Conservation (phyloP, 1,140 invertebrate species). For the Andricus grossulariae region DNA sequence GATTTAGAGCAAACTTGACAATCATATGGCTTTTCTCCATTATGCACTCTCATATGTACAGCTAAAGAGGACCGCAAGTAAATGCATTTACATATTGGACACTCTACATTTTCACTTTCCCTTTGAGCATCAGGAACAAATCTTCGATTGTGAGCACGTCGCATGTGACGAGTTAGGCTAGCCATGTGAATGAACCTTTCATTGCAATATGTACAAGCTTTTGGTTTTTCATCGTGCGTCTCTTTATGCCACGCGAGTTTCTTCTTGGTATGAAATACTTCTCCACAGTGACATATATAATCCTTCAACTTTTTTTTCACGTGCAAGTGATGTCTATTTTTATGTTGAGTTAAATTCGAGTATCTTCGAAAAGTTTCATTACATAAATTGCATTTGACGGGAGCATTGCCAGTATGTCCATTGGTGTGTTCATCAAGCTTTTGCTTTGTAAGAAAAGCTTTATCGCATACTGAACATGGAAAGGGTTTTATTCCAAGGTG, state of each 20-base stretch:
- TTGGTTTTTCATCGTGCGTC: slow-evolving; percentile 88
- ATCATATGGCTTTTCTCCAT: slow-evolving; percentile 83
- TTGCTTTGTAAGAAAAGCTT: slow-evolving; percentile 87
- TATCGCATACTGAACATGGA: slow-evolving; percentile 86
- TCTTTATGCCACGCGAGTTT: slow-evolving; percentile 91
- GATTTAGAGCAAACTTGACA: slow-evolving; percentile 90
- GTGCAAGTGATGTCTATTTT: slow-evolving; percentile 82
- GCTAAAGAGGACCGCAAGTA: slow-evolving; percentile 87
- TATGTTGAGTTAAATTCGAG: slow-evolving; percentile 91
- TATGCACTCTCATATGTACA: slow-evolving; percentile 88
- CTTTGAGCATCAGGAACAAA: slow-evolving; percentile 81
- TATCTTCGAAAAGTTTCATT: slow-evolving; percentile 89
- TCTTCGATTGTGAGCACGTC: slow-evolving; percentile 85
- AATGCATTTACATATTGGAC: slow-evolving; percentile 87
- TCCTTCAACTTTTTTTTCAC: slow-evolving; percentile 83
- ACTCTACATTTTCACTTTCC: slow-evolving; percentile 84
- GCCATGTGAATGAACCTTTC: slow-evolving; percentile 89
- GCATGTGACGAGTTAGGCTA: slow-evolving; percentile 88
- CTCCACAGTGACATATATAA: slow-evolving; percentile 88
- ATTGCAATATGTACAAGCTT: slow-evolving; percentile 88
- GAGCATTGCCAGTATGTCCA: slow-evolving; percentile 87
- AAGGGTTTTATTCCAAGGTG: slow-evolving; percentile 87
- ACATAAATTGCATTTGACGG: slow-evolving; percentile 88
- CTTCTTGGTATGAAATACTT: slow-evolving; percentile 87
- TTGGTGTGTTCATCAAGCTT: slow-evolving; percentile 88